phyloP scores from a whole-genome alignment of 2,113 vertebrate species.

The Neopipo cinnamomea region DNA sequence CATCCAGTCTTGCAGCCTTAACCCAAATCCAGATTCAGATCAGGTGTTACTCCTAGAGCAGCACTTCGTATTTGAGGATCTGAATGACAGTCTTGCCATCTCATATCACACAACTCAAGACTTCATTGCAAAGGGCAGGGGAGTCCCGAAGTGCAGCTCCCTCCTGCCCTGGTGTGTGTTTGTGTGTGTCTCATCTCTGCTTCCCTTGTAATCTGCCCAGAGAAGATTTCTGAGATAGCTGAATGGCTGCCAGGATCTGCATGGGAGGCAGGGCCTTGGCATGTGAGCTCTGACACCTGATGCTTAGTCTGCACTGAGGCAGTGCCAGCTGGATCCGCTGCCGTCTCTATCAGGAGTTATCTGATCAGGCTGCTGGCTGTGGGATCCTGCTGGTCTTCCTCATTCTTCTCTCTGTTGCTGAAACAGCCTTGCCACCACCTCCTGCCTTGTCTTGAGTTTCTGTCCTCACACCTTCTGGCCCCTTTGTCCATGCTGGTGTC shows the following conservation, averaged over 20 bases:
- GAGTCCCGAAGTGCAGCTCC: background rate
- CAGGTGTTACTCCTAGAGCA: background rate
- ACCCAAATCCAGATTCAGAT: background rate
- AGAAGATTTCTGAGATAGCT: slow-evolving; percentile 31
- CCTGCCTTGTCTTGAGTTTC: background rate
- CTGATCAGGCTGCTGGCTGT: background rate
- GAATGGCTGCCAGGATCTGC: background rate
- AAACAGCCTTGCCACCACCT: background rate
- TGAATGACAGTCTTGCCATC: background rate
- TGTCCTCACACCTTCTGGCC: background rate
- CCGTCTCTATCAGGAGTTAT: background rate
- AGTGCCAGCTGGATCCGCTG: background rate
- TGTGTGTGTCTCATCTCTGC: background rate
- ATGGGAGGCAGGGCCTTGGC: background rate
- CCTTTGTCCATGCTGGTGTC: background rate
- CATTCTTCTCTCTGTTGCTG: background rate
- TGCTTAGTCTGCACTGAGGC: background rate
- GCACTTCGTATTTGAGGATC: background rate
- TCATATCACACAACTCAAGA: background rate
- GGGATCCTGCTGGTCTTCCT: background rate
- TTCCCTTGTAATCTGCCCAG: background rate
- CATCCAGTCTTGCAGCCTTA: background rate
- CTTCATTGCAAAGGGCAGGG: background rate
- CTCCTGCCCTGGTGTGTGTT: background rate
- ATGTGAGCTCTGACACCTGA: slow-evolving; percentile 17